phyloP scores from a whole-genome alignment of 1,140 invertebrate species.

The Glossosoma conforme region DNA sequence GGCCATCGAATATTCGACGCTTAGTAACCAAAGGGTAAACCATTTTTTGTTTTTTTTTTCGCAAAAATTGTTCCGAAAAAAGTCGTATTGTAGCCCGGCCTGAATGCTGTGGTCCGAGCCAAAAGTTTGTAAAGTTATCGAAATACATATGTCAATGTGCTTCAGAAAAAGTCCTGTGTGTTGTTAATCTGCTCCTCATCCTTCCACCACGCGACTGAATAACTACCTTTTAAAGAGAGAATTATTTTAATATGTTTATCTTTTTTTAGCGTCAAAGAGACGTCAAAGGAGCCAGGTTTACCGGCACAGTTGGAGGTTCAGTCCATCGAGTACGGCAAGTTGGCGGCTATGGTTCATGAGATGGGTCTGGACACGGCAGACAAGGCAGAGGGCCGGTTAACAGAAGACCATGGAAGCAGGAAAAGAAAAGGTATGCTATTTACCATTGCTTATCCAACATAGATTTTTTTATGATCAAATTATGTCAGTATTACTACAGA shows the following conservation, averaged over 20 bases:
- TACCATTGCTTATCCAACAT: constrained; percentile 9
- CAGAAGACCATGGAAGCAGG: constrained; percentile 31
- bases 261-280: constrained; percentile 24
- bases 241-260: not conserved
- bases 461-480: not conserved
- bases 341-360: constrained; percentile 63
- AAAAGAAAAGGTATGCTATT: constrained; percentile 50
- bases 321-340: constrained; percentile 65
- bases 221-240: not conserved
- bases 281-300: constrained; percentile 15
- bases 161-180: too few species aligned
- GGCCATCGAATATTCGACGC: too few species aligned
- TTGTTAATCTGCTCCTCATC: too few species aligned
- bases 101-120: too few species aligned
- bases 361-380: constrained; percentile 40
- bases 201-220: not conserved
- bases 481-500: too few species aligned
- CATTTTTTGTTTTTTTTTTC: constrained; percentile 15
- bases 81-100: too few species aligned
- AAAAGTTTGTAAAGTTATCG: too few species aligned
- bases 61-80: constrained; percentile 1
- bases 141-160: too few species aligned
- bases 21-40: not conserved
- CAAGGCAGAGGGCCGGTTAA: constrained; percentile 30
- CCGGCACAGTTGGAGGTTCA: constrained; percentile 56